Conservation (phyloP, 2,113 vertebrate genomes). For the Papio anubis region DNA sequence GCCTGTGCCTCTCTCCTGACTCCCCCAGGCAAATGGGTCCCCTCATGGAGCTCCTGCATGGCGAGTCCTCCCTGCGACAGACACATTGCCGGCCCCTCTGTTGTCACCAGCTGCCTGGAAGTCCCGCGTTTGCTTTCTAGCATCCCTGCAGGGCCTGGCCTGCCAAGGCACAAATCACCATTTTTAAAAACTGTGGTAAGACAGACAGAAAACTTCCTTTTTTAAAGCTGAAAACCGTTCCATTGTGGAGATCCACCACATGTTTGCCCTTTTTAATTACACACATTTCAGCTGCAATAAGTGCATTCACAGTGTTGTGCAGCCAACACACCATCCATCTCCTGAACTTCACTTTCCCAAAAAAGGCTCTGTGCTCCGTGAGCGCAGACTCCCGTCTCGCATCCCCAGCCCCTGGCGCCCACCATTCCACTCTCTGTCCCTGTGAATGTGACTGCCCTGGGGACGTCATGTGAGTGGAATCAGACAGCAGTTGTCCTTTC, state of each 20-base stretch:
- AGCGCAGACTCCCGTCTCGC: neutral
- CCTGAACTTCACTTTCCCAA: neutral
- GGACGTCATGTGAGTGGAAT: fast-evolving
- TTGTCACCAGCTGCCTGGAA: neutral
- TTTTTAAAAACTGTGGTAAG: neutral
- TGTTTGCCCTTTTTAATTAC: neutral
- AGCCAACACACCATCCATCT: neutral
- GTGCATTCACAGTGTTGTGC: fast-evolving
- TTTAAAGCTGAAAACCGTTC: too few species aligned
- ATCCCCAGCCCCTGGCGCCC: fast-evolving
- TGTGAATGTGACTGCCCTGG: neutral
- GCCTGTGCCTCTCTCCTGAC: neutral
- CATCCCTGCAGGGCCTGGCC: neutral
- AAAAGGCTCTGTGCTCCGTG: neutral
- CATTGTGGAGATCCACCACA: too few species aligned
- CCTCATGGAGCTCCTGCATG: neutral
- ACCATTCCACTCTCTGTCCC: neutral
- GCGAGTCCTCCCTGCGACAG: neutral
- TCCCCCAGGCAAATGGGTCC: neutral
- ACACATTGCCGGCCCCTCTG: neutral
- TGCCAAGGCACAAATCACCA: neutral
- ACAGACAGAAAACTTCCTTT: too few species aligned
- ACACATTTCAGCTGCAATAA: neutral
- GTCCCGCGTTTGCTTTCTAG: neutral
- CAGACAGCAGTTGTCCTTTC: neutral